Base-by-base conservation (phyloP, 1,140 invertebrate species). In the Drosophila yakuba region DNA sequence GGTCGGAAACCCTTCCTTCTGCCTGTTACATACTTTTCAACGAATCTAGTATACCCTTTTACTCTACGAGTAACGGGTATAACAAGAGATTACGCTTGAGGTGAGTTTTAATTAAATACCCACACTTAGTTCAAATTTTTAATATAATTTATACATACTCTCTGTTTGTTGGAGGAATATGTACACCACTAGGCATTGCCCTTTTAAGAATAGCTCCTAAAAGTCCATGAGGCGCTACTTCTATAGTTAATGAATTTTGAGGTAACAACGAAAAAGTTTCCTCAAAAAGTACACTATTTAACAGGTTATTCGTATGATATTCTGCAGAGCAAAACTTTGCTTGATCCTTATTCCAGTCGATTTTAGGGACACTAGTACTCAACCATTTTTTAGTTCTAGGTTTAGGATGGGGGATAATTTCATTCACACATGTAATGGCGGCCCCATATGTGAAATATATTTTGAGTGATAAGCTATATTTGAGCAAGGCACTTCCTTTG, bases 241-340 rank as follows among this genome's bases (percentile, higher is more conserved):
- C 95, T 68, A 96, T 96, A 0, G 95, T 94, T 54, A 98, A 93
- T 0, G 97, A 96, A 91, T 98, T 96, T 44, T 93, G 93, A 0
- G 97, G 97, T 25, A 99, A 95, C 51, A 96, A 93, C 10, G 94
- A 93, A 1, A 96, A 93, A 0, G 96, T 96, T 92, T 98, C 97
- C 82, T 98, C 96, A 84, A 98, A 98, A 1, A 97, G 93, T 0
- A 98, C 97, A 17, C 97, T 95, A 74, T 93, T 95, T 44, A 98
- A 92, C 6, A 98, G 93, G 92, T 99, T 99, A 90, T 99, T 98
- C 0, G 97, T 97, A 85, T 98, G 97, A 90, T 99, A 99, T 78
- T 97, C 97, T 4, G 98, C 96, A 0, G 97, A 98, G 0, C 96
- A 98, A 11, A 94, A 88, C 59, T 95, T 93, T 2, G 96, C 95